phyloP scores from a whole-genome alignment of 2,113 vertebrate species.

The Oryzias javanicus region DNA sequence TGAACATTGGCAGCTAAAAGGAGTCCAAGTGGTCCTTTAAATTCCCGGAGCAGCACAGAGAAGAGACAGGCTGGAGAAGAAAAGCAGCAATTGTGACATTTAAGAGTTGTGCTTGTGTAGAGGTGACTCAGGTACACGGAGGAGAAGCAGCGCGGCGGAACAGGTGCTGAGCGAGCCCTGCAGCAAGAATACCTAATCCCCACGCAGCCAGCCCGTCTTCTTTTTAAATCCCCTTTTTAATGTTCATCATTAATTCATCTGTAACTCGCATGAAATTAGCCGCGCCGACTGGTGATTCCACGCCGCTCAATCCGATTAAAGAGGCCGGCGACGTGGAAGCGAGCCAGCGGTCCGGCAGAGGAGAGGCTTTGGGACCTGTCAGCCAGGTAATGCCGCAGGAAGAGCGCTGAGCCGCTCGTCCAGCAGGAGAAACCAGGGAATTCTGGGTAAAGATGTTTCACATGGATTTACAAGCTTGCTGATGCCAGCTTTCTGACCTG shows the following conservation, averaged over 20 bases:
- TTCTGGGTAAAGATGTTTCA: conserved; percentile 27
- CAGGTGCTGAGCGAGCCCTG: conserved; percentile 67
- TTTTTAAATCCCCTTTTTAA: conserved; percentile 65
- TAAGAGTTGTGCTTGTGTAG: conserved; percentile 21
- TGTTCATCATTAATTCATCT: conserved; percentile 74
- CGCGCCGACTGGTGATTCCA: conserved; percentile 53
- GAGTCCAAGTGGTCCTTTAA: conserved; percentile 32
- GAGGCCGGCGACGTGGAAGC: conserved; percentile 41
- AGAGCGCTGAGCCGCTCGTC: not conserved
- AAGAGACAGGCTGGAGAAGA: conserved; percentile 22
- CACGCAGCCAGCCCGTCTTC: conserved; percentile 52
- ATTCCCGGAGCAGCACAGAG: conserved; percentile 10
- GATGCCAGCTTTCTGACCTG: conserved; percentile 32
- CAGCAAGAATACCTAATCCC: conserved; percentile 73
- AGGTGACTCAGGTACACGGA: conserved; percentile 21
- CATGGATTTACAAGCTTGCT: conserved; percentile 39
- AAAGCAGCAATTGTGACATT: conserved; percentile 42
- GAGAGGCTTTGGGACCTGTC: conserved; percentile 2
- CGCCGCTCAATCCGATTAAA: conserved; percentile 64
- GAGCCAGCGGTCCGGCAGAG: conserved; percentile 35
- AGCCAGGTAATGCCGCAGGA: conserved; percentile 12
- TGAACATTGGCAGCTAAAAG: conserved; percentile 14
- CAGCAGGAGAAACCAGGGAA: conserved; percentile 9
- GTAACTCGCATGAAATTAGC: conserved; percentile 75
- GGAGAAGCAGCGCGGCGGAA: conserved; percentile 41